These are phyloP conservation scores for Heteropelma amictum DNA, from an alignment of 2,888 invertebrate species.

Conservation along the genomic window DNA sequence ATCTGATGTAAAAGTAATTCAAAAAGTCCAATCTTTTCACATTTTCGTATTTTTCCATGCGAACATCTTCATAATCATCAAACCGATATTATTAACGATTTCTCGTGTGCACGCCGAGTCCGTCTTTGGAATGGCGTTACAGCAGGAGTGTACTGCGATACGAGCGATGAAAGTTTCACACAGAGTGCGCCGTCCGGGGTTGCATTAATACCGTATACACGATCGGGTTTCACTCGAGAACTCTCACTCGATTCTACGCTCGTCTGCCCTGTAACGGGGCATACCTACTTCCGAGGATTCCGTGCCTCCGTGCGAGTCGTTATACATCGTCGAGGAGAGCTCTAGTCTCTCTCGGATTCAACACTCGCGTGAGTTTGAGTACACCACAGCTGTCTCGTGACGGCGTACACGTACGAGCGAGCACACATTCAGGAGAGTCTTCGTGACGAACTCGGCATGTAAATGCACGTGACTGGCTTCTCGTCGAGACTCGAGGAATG, in stretches of 20 bases:
- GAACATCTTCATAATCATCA: too few relatives aligned
- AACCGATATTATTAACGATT: conserved; percentile 15
- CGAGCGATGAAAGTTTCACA: conserved; percentile 1
- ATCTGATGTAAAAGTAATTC: too few relatives aligned
- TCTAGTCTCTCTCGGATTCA: neutral
- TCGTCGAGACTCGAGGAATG: conserved; percentile 4
- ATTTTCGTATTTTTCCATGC: too few relatives aligned
- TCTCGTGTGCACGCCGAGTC: neutral
- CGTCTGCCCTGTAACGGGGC: conserved; percentile 37
- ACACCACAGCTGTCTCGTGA: conserved; percentile 2
- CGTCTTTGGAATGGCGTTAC: conserved; percentile 7
- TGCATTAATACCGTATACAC: conserved; percentile 37
- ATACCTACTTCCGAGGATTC: conserved; percentile 29
- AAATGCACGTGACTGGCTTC: conserved; percentile 21
- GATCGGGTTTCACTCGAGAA: conserved; percentile 49
- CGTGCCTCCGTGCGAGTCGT: neutral
- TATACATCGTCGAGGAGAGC: conserved; percentile 3
- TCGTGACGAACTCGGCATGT: conserved; percentile 22
- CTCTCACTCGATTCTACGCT: conserved; percentile 37
- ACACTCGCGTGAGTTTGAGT: neutral
- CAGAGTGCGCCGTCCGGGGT: conserved; percentile 8
- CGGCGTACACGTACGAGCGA: conserved; percentile 7
- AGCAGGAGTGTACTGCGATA: too few relatives aligned
- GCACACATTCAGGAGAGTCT: conserved; percentile 12
- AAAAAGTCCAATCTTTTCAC: too few relatives aligned